phyloP scores from a whole-genome alignment of 1,140 invertebrate genomes.

The Pentalonia nigronervosa region DNA sequence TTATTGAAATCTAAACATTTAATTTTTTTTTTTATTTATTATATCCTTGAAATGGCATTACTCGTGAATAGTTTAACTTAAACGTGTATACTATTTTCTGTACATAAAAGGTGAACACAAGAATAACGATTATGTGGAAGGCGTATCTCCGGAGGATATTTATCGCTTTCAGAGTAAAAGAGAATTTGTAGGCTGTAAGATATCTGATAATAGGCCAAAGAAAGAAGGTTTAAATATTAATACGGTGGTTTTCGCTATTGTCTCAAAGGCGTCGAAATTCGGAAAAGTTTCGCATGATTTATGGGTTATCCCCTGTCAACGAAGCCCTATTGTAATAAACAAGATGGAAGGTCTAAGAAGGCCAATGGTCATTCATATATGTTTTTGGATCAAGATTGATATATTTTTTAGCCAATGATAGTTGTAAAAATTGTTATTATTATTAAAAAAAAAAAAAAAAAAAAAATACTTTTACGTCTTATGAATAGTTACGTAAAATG shows the following conservation, averaged over 20 bases:
- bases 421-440: not conserved
- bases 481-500: not conserved
- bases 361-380: conserved; percentile 31
- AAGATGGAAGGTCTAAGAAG: conserved; percentile 28
- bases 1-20: not conserved
- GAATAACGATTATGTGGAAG: conserved; percentile 22
- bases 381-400: conserved; percentile 25
- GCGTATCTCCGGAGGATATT: not conserved
- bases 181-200: conserved; percentile 18
- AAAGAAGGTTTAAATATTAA: conserved; percentile 56
- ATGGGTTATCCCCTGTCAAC: conserved; percentile 40
- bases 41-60: not conserved
- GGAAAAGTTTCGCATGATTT: conserved; percentile 54
- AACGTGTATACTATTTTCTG: not conserved
- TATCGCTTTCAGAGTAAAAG: not conserved
- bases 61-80: not conserved
- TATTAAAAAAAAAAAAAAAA: not conserved
- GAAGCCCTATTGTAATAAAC: conserved; percentile 41
- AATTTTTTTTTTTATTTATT: not conserved
- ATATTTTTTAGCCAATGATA: not conserved
- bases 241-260: conserved; percentile 38
- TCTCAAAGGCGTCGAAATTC: conserved; percentile 45
- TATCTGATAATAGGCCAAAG: conserved; percentile 50
- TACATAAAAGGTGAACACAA: not conserved
- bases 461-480: not conserved